Percentiles rank a stretch among this genome's conserved stretches.
Evolutionary conservation across 2,888 invertebrate species (phyloP).

Genomic region (Pandemis cinnamomeana): DNA sequence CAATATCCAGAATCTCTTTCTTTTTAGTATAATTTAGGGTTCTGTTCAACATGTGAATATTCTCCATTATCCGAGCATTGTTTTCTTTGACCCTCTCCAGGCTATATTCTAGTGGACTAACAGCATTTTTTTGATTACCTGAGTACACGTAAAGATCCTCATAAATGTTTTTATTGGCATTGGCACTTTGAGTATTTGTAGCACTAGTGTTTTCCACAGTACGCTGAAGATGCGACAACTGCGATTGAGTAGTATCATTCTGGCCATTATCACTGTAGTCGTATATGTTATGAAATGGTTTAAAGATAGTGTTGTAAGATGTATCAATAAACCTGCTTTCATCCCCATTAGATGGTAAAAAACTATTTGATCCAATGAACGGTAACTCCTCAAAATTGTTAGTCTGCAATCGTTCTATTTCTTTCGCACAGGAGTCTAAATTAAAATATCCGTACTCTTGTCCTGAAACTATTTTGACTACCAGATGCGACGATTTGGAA

Average conservation of each 20-base stretch:
- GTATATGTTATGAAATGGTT: constrained; percentile 1
- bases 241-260: constrained; percentile 1
- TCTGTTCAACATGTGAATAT: constrained; percentile 76
- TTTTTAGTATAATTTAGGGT: constrained; percentile 77
- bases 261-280: constrained; percentile 9
- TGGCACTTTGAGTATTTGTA: constrained; percentile 9
- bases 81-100: constrained; percentile 78
- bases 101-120: constrained; percentile 73
- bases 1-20: constrained; percentile 70
- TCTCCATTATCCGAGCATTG: constrained; percentile 80
- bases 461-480: constrained; percentile 72
- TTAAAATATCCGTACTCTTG: constrained; percentile 63
- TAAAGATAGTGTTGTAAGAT: background rate
- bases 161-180: constrained; percentile 24
- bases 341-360: constrained; percentile 1
- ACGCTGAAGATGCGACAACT: constrained; percentile 15
- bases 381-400: constrained; percentile 20
- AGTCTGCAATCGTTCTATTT: constrained; percentile 48
- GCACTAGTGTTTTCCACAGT: background rate
- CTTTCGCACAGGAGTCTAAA: constrained; percentile 69
- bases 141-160: constrained; percentile 11
- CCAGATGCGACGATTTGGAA: constrained; percentile 67
- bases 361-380: background rate
- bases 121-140: constrained; percentile 35
- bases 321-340: background rate